Conservation (phyloP, 1,140 invertebrate species). For the Zaprionus taronus region DNA sequence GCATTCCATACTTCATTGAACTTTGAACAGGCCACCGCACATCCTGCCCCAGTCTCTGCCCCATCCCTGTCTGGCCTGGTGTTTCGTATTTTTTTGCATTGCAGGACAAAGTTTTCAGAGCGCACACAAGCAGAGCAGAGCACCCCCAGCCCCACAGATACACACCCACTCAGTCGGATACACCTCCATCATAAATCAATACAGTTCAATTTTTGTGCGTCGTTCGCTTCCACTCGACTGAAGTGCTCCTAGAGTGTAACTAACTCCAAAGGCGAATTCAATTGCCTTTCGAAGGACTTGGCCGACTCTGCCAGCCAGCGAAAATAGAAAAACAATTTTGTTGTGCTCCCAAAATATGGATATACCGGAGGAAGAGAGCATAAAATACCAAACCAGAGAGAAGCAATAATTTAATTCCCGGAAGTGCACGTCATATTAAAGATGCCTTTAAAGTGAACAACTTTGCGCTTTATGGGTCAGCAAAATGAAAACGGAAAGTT, state of each 20-base stretch:
- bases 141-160: not conserved
- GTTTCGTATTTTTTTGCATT: conserved; percentile 15
- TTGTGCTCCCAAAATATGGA: conserved; percentile 10
- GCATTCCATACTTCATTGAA: conserved; percentile 68
- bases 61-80: conserved; percentile 5
- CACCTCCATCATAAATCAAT: conserved; percentile 72
- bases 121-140: conserved; percentile 5
- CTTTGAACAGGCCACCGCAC: conserved; percentile 57
- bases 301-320: not conserved
- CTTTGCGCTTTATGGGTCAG: conserved; percentile 14
- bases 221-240: conserved; percentile 53
- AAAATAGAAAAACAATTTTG: conserved; percentile 12
- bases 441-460: not conserved
- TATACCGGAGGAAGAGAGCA: not conserved
- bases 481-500: conserved; percentile 13
- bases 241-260: conserved; percentile 64
- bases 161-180: not conserved
- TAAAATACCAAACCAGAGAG: not conserved
- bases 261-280: conserved; percentile 46
- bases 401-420: conserved; percentile 22
- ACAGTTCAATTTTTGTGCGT: conserved; percentile 71
- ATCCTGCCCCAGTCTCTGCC: conserved; percentile 6
- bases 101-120: conserved; percentile 60
- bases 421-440: conserved; percentile 1
- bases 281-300: conserved; percentile 56